These are phyloP conservation scores for Petrolisthes manimaculis DNA, from an alignment of 2,888 invertebrate genomes.

Conservation along the genomic window DNA sequence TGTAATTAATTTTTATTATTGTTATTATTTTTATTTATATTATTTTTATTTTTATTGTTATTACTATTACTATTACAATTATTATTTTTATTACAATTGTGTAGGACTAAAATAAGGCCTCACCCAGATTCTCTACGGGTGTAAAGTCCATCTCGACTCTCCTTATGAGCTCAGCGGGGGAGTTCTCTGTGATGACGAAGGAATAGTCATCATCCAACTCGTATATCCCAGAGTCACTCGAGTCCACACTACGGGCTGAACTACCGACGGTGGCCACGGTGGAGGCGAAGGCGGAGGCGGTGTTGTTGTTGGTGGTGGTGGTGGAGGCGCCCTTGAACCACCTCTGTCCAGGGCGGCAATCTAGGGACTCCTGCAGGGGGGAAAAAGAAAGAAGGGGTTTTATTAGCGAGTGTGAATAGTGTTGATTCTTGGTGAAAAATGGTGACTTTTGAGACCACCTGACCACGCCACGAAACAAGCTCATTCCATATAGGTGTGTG, in stretches of 20 bases:
- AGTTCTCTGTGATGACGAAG: slow-evolving; percentile 66
- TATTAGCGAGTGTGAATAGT: no score
- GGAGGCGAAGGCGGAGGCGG: slow-evolving; percentile 15
- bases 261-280: slow-evolving; percentile 28
- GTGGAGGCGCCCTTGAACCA: slow-evolving; percentile 15
- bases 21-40: neutral
- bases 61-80: neutral
- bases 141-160: slow-evolving; percentile 64
- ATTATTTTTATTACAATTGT: neutral
- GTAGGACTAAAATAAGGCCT: neutral
- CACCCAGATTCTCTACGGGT: slow-evolving; percentile 64
- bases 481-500: no score
- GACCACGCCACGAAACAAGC: no score
- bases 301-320: slow-evolving; percentile 5
- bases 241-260: slow-evolving; percentile 58
- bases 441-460: no score
- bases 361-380: slow-evolving; percentile 61
- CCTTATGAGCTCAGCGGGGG: slow-evolving; percentile 58
- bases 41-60: neutral
- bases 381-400: neutral
- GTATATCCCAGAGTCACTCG: slow-evolving; percentile 66
- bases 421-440: no score
- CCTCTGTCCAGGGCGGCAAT: slow-evolving; percentile 34
- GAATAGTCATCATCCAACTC: slow-evolving; percentile 66
- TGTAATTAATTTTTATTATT: neutral